A percentile compares a stretch with the other conserved stretches of the same genome.
Evolutionary conservation across 2,113 vertebrate species (phyloP).

Genomic region (Sorex fumeus): DNA sequence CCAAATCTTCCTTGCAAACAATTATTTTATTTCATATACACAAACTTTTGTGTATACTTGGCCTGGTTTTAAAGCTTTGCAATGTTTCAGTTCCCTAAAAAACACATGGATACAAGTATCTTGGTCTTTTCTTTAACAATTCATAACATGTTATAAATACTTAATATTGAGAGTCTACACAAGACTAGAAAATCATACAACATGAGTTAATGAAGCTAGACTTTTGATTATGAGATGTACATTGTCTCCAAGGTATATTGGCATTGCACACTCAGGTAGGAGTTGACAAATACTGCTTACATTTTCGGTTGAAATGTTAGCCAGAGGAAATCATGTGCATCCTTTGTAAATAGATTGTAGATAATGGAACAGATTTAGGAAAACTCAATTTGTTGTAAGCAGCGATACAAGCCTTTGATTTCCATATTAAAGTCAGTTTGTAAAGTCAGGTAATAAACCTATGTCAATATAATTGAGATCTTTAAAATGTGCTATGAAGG

Average conservation of each 20-base stretch:
- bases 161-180: conserved; percentile 15
- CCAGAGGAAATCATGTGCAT: conserved; percentile 22
- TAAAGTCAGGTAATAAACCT: conserved; percentile 69
- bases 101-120: neutral
- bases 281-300: conserved; percentile 18
- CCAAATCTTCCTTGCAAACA: neutral
- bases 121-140: conserved; percentile 33
- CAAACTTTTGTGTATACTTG: neutral
- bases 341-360: conserved; percentile 47
- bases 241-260: neutral
- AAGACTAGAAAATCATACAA: neutral
- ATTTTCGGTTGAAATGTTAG: neutral
- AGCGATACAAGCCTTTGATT: conserved; percentile 43
- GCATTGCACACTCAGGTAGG: neutral
- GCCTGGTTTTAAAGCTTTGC: neutral
- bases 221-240: conserved; percentile 1
- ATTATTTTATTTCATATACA: neutral
- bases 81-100: neutral
- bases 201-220: conserved; percentile 27
- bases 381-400: conserved; percentile 43
- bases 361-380: conserved; percentile 66
- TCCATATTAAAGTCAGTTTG: conserved; percentile 56
- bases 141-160: conserved; percentile 25
- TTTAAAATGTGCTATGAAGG: conserved; percentile 45
- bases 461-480: neutral